Evolutionary conservation across 2,113 vertebrate species (phyloP), one percentile per base, ranked within the genome.

Genomic region (Xiphophorus couchianus): DNA sequence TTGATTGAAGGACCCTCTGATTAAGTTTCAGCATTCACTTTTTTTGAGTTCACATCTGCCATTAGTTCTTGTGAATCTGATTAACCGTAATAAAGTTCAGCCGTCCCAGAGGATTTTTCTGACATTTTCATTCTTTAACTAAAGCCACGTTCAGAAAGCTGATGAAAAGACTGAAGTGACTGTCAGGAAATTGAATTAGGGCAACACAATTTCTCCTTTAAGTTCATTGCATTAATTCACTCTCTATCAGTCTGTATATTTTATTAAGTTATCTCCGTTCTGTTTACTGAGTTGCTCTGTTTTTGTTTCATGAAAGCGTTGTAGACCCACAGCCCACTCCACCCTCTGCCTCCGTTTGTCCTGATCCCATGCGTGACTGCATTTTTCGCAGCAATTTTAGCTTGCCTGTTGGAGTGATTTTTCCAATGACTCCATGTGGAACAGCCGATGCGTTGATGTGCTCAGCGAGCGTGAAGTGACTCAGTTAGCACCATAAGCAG

Each of bases 401-500:
- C 80, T 81, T 71, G 65, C 67, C 37, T 13, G 64, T 62, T 74
- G 84, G 73, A 70, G 74, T 63, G 76, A 71, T 86, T 86, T 37
- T 84, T 85, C 80, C 85, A 58, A 35, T 69, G 80, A 77, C 58
- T 85, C 77, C 67, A 80, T 87, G 87, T 82, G 84, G 80, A 84
- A 77, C 82, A 74, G 79, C 77, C 60, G 37, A 86, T 84, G 86
- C 37, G 80, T 82, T 81, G 80, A 91, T 87, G 82, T 88, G 89
- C 66, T 80, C 85, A 88, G 48, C 12, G 5, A 82, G 86, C 82
- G 69, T 90, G 77, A 89, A 79, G 79, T 76, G 80, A 84, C 69
- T 88, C 83, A 39, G 42, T 83, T 73, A 79, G 69, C 80, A 27
- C 17, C 73, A 58, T 39, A 67, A 83, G 27, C 80, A 39, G 64